Evolutionary conservation across 2,888 invertebrate genomes (phyloP).

Genomic region (Macrosoma leucophasiata): DNA sequence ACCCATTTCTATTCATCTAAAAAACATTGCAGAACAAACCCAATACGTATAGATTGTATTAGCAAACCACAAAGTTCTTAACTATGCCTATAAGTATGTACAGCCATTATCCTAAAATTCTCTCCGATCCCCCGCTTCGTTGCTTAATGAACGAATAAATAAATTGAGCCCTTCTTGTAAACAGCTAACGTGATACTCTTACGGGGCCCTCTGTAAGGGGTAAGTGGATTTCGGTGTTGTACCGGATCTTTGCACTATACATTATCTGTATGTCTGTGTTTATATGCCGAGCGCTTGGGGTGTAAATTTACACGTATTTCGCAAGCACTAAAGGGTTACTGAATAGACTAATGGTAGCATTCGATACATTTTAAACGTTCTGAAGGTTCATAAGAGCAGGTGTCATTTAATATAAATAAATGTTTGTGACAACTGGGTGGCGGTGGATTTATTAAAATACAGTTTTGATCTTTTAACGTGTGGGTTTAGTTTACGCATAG

Average conservation of each 20-base stretch:
- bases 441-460: too few species aligned
- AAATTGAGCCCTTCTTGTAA: slow-evolving; percentile 70
- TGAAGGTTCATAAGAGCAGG: too few species aligned
- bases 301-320: too few species aligned
- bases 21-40: background rate
- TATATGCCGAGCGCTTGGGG: too few species aligned
- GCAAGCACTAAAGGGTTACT: too few species aligned
- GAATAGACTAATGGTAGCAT: too few species aligned
- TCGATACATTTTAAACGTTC: too few species aligned
- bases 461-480: too few species aligned
- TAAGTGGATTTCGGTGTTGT: slow-evolving; percentile 74
- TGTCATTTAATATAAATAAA: too few species aligned
- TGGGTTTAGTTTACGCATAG: too few species aligned
- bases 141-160: slow-evolving; percentile 72
- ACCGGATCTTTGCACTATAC: slow-evolving; percentile 52
- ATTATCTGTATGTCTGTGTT: slow-evolving; percentile 39
- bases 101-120: slow-evolving; percentile 69
- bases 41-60: slow-evolving; percentile 15
- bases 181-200: slow-evolving; percentile 55
- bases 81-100: slow-evolving; percentile 33
- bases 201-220: slow-evolving; percentile 66
- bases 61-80: slow-evolving; percentile 32
- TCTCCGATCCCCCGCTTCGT: slow-evolving; percentile 59
- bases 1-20: background rate
- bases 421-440: too few species aligned